Conservation (phyloP, 2,888 invertebrate genomes). For the Melanchra persicariae region DNA sequence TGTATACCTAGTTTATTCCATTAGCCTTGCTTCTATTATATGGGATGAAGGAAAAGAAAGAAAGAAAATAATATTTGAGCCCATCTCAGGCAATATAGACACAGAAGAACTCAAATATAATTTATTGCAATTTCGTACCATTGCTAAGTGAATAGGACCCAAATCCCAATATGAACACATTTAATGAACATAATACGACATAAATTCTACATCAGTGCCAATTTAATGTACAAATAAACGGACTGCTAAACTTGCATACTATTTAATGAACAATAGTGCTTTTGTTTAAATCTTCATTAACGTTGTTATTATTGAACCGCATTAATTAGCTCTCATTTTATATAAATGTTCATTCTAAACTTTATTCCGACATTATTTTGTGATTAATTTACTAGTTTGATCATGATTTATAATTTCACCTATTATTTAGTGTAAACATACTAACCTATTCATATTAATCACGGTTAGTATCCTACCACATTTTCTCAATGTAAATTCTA, state of each 20-base stretch:
- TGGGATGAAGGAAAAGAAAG: background rate
- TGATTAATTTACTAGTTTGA: background rate
- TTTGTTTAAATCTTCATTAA: constrained; percentile 31
- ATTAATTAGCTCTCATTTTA: constrained; percentile 23
- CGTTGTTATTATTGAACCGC: background rate
- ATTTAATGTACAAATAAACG: constrained; percentile 27
- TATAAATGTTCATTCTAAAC: background rate
- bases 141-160: background rate
- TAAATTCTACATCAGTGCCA: constrained; percentile 14
- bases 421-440: background rate
- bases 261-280: constrained; percentile 7
- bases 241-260: constrained; percentile 2
- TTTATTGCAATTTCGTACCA: background rate
- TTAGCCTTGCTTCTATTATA: background rate
- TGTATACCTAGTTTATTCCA: too few species aligned
- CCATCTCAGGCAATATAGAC: background rate
- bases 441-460: background rate
- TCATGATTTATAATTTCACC: background rate
- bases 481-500: constrained; percentile 11
- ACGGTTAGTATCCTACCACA: background rate
- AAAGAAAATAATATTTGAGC: too few species aligned
- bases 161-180: background rate
- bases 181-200: background rate
- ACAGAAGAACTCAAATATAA: background rate
- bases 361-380: background rate